Base-by-base conservation (phyloP, 2,113 vertebrate species). In the Chaenocephalus aceratus region DNA sequence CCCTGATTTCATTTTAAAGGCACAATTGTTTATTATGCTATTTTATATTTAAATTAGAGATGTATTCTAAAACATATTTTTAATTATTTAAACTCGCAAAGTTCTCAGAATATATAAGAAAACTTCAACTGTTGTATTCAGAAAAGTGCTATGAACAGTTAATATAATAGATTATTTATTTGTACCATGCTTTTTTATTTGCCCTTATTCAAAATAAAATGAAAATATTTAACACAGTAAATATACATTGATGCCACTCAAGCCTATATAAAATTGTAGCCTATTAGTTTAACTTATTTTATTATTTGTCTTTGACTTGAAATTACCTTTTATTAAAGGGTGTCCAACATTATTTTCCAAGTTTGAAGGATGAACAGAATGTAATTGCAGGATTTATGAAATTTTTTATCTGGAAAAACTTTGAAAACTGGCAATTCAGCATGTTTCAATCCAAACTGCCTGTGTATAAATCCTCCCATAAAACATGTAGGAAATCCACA, bases 11-110 rank as follows among this genome's bases (percentile, higher is more conserved):
- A 92, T 91, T 94, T 93, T 86, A 89, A 95, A 92, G 88, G 87
- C 70, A 94, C 89, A 87, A 60, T 71, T 94, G 89, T 95, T 92
- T 87, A 90, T 88, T 80, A 84, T 91, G 75, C 74, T 92, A 86
- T 88, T 95, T 94, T 93, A 93, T 93, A 93, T 94, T 94, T 94
- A 93, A 94, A 93, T 91, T 94, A 80, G 80, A 91, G 68, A 80
- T 79, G 30, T 87, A 75, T 84, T 87, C 90, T 95, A 89, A 93
- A 95, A 94, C 91, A 91, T 92, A 87, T 94, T 92, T 94, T 91
- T 88, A 95, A 93, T 87, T 90, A 87, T 94, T 95, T 87, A 84
- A 93, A 92, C 83, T 68, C 91, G 88, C 93, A 88, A 91, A 91
- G 92, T 84, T 92, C 92, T 92, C 82, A 90, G 79, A 95, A 80